Evolutionary conservation across 2,113 vertebrate species (phyloP), one percentile per base, ranked within the genome.

Genomic region (Poecilia latipinna): DNA sequence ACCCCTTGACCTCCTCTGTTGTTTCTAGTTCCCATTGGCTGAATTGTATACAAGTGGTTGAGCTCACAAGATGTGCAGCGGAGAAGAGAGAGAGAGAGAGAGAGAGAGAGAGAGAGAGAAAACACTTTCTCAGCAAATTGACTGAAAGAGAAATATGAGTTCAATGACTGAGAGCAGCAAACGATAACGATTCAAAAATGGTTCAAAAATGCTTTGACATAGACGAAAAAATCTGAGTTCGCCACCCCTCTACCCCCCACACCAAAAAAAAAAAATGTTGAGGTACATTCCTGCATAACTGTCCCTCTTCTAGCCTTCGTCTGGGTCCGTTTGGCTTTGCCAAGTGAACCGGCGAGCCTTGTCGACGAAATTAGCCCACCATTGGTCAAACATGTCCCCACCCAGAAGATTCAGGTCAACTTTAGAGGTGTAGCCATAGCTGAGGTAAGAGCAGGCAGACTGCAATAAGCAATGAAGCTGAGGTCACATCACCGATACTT

Each of bases 31-130:
- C 76, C 79, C 85, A 87, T 88, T 91, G 94, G 94, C 93, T 94
- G 94, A 93, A 89, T 90, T 83, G 93, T 94, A 94, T 93, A 95
- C 93, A 93, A 95, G 95, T 92, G 94, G 92, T 92, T 89, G 87
- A 89, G 87, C 79, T 86, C 44, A 73, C 74, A 33, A 62, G 13
- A 78, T 65, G 61, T 67, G 77, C 33, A 83, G 82, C 65, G 61
- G 67, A 88, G 84, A 84, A 85, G 64, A 87, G 65, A 70, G 32
- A 57, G 35, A 37, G 35, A 37, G 10, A 37, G 29, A 29, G 29
- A 29, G 29, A 29, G 29, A 29, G 29, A 29, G 31, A 68, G 4
- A 28, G 28, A 28, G 28, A 28, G 28, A 28, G 28, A n/a, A 57
- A 64, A 63, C 29, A 67, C 26, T 70, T 77, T 80, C 28, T 78